Conservation (phyloP, 2,113 vertebrate genomes). For the Probosciger aterrimus region DNA sequence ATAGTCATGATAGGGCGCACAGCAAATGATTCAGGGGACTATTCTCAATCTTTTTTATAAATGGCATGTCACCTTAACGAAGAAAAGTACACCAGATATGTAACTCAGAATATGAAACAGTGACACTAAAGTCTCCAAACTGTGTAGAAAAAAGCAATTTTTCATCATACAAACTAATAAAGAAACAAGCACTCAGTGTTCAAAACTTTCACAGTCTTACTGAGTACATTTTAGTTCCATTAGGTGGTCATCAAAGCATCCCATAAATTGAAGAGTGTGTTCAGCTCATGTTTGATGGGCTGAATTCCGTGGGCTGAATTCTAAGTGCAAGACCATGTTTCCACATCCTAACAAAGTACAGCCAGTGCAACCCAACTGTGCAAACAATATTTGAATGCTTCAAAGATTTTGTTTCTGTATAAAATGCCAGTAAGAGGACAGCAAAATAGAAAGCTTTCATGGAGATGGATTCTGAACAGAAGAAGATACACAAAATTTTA, state of each 20-base stretch:
- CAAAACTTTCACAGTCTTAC: background rate
- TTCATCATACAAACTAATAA: background rate
- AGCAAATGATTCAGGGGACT: background rate
- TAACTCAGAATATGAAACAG: background rate
- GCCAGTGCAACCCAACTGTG: background rate
- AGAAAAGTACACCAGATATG: background rate
- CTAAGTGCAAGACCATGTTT: background rate
- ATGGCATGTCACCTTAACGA: background rate
- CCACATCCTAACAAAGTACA: background rate
- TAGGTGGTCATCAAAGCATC: background rate
- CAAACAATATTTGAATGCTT: background rate
- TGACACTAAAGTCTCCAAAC: background rate
- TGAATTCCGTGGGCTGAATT: background rate
- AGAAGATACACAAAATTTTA: background rate
- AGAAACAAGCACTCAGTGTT: background rate
- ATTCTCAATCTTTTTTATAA: background rate
- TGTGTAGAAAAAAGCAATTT: background rate
- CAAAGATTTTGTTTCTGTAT: background rate
- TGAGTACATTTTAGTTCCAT: background rate
- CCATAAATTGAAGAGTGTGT: background rate
- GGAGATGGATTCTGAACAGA: background rate
- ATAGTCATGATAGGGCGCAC: rapidly evolving
- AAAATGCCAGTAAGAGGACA: background rate
- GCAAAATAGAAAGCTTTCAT: background rate
- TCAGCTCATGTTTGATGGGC: rapidly evolving